Base-by-base conservation (phyloP, 1,140 invertebrate genomes). In the Cotesia vestalis region DNA sequence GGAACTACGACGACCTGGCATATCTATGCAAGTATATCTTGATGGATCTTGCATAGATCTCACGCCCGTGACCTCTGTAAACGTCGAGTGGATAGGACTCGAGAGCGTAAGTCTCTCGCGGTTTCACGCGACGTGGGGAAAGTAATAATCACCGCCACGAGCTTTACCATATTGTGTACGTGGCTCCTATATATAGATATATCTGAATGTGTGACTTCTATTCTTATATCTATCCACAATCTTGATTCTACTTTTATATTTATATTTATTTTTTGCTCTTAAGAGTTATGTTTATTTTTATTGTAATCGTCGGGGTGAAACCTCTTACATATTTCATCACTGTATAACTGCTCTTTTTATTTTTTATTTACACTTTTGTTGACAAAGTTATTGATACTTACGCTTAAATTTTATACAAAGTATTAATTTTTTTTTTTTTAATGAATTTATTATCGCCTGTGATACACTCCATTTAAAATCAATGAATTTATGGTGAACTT, bases 41-140 rank as follows among this genome's bases (percentile, higher is more conserved):
- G 59, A 59, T 66, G 72, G 73, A 84, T 84, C 82, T 84, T 80
- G 82, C 80, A 84, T 83, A 83, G 82, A 84, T 84, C 81, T 82
- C 80, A 82, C 82, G 80, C 77, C 76, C 78, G 69, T 80, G 81
- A 84, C 81, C 81, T 80, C 79, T 79, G 77, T 80, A 81, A 83
- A 83, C 76, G 80, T 79, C 78, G 73, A 72, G 66, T 51, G 57
- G 55, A n/a, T 17, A 34, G 53, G 53, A 8, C 53, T 63, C 69
- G 40, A 73, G 66, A 64, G 66, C 64, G 34, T 27, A 38, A 67
- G 53, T 34, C 53, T 63, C 69, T 75, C 74, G 57, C 53, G 70
- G 61, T 69, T 79, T 76, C 71, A 73, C 63, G 73, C 63, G 73
- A 66, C 72, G 76, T 75, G 74, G 79, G 78, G 79, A 83, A 82